These are phyloP conservation scores for Dasysyrphus albostriatus DNA, from an alignment of 2,888 invertebrate genomes.

Conservation along the genomic window DNA sequence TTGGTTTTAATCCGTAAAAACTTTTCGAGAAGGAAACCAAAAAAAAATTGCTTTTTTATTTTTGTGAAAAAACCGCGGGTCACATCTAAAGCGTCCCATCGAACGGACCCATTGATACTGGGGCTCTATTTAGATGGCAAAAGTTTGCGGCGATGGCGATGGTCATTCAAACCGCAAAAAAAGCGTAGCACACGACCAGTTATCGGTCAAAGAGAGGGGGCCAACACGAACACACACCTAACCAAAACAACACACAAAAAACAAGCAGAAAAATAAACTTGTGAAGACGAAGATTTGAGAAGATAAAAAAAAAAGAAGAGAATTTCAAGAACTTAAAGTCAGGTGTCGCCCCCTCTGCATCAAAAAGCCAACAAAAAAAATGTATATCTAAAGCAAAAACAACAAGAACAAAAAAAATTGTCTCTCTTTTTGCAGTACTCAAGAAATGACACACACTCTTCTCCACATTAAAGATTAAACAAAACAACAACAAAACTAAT, in stretches of 20 bases:
- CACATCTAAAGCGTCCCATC: conserved; percentile 70
- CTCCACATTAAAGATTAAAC: conserved; percentile 28
- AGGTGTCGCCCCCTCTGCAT: conserved; percentile 70
- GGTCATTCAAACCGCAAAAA: conserved; percentile 65
- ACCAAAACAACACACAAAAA: conserved; percentile 33
- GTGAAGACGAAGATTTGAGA: neutral
- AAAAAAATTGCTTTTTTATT: conserved; percentile 25
- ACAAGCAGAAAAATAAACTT: conserved; percentile 13
- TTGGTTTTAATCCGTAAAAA: conserved; percentile 32
- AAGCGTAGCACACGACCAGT: conserved; percentile 51
- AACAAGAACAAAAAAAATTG: conserved; percentile 52
- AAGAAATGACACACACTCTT: conserved; percentile 65
- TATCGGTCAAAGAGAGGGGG: conserved; percentile 62
- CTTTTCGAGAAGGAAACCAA: conserved; percentile 6
- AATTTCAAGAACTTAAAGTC: conserved; percentile 72
- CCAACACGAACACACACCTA: conserved; percentile 38
- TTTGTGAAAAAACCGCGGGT: conserved; percentile 57
- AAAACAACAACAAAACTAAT: conserved; percentile 12
- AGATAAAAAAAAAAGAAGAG: conserved; percentile 49
- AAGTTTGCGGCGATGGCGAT: conserved; percentile 73
- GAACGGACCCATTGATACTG: conserved; percentile 76
- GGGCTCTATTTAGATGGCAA: conserved; percentile 71
- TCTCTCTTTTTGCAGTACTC: conserved; percentile 61
- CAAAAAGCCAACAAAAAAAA: conserved; percentile 51
- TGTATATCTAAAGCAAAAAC: conserved; percentile 15